These are phyloP conservation scores for Origma solitaria DNA, from an alignment of 2,113 vertebrate species.

Conservation along the genomic window DNA sequence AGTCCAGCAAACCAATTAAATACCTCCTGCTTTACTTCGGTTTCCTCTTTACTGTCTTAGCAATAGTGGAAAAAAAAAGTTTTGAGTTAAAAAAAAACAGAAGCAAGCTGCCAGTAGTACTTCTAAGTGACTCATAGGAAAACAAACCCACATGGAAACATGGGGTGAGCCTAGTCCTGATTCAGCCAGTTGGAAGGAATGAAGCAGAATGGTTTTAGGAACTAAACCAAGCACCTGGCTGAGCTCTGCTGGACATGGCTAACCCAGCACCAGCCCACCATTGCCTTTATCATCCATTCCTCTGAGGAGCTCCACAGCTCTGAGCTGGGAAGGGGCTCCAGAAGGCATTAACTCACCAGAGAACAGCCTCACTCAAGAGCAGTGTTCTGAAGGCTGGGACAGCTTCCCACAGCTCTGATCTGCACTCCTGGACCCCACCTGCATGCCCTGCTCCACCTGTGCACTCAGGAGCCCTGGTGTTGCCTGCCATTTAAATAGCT, in stretches of 20 bases:
- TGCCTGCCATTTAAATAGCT: background rate
- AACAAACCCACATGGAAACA: background rate
- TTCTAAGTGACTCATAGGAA: background rate
- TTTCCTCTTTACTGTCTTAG: background rate
- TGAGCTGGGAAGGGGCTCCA: accelerated
- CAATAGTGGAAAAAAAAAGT: background rate
- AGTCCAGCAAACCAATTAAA: background rate
- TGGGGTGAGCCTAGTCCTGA: background rate
- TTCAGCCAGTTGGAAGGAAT: background rate
- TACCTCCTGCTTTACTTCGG: background rate
- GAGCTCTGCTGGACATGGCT: background rate
- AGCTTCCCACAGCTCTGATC: accelerated
- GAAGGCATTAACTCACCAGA: background rate
- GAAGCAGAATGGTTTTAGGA: background rate
- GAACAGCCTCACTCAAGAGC: accelerated
- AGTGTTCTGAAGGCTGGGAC: accelerated
- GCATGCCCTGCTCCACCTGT: accelerated
- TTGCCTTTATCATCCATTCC: background rate
- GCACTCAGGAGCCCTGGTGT: accelerated
- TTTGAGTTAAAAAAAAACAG: background rate
- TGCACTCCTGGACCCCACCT: accelerated
- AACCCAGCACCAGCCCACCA: background rate
- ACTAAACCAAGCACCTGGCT: background rate
- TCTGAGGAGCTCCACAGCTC: background rate
- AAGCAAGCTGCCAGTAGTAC: background rate